Percentiles rank a stretch among this genome's conserved stretches.
phyloP scores from a whole-genome alignment of 2,113 vertebrate species.

The Eonycteris spelaea region DNA sequence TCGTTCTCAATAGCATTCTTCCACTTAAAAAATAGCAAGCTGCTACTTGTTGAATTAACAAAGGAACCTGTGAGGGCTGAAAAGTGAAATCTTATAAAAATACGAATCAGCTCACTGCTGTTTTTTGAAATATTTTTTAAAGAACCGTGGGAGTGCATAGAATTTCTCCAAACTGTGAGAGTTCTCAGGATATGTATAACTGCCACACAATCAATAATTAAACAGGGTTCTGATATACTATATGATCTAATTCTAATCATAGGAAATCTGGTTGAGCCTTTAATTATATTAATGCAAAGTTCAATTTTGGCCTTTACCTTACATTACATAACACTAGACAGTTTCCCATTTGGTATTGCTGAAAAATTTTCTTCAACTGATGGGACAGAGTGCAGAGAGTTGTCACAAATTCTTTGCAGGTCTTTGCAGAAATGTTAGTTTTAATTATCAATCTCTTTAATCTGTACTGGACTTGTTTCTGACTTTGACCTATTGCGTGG shows the following conservation, averaged over 20 bases:
- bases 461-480: not conserved
- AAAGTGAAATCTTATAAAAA: not conserved
- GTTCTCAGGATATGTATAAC: not conserved
- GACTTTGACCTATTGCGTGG: not conserved
- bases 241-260: not conserved
- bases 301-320: not conserved
- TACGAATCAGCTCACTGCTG: not conserved
- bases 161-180: not conserved
- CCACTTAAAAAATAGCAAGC: constrained; percentile 14
- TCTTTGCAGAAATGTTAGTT: not conserved
- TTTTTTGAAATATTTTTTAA: not conserved
- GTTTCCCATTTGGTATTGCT: not conserved
- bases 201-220: not conserved
- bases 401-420: not conserved
- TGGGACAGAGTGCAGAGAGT: not conserved
- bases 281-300: not conserved
- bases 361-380: not conserved
- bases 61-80: not conserved
- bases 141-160: not conserved
- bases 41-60: not conserved
- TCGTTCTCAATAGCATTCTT: not conserved
- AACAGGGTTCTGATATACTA: not conserved
- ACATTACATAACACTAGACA: not conserved
- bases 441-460: not conserved
- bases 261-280: not conserved